phyloP scores from a whole-genome alignment of 2,888 invertebrate genomes.

The Apodemia mormo region DNA sequence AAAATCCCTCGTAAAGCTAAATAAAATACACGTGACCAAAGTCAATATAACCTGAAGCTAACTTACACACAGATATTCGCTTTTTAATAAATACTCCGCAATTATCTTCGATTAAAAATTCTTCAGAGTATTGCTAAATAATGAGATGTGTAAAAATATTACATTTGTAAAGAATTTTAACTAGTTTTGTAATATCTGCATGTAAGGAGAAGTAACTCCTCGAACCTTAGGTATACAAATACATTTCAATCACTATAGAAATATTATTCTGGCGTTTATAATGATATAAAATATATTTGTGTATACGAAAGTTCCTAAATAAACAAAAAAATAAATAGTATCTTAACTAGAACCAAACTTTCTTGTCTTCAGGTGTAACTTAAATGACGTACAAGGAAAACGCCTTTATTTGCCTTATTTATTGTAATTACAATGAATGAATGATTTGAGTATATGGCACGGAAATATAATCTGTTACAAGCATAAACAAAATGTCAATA shows the following conservation, averaged over 20 bases:
- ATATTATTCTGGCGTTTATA: constrained; percentile 3
- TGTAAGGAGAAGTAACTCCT: background rate
- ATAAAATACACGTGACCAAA: background rate
- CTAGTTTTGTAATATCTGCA: background rate
- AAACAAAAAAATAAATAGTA: constrained; percentile 33
- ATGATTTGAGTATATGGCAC: constrained; percentile 37
- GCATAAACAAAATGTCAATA: constrained; percentile 15
- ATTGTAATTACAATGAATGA: constrained; percentile 21
- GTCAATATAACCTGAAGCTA: background rate
- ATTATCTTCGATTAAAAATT: background rate
- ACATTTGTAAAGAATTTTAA: background rate
- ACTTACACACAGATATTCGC: constrained; percentile 10
- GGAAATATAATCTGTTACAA: constrained; percentile 25
- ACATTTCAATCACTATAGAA: constrained; percentile 13
- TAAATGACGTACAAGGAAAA: background rate
- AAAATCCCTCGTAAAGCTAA: constrained; percentile 29
- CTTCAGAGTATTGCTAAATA: background rate
- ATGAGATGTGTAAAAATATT: background rate
- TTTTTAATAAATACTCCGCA: background rate
- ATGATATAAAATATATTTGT: constrained; percentile 23
- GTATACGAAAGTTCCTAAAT: constrained; percentile 7
- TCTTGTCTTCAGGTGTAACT: background rate
- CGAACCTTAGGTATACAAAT: constrained; percentile 20
- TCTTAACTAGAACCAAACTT: constrained; percentile 29
- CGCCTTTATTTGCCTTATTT: constrained; percentile 23